phyloP scores from a whole-genome alignment of 2,113 vertebrate genomes.

The Podarcis raffonei region DNA sequence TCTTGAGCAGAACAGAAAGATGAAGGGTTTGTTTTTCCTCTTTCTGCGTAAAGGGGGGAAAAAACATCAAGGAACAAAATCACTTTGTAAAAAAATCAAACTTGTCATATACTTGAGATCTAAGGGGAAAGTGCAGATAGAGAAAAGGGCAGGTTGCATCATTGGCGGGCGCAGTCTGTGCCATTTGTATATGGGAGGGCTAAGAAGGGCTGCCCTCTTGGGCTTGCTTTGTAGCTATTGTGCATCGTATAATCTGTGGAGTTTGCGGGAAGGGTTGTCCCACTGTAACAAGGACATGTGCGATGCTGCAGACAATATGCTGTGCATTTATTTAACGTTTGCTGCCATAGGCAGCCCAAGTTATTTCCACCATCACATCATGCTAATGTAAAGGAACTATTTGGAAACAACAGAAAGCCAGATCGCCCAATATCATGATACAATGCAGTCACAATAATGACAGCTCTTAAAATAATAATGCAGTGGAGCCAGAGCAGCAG shows the following conservation, averaged over 20 bases:
- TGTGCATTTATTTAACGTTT: neutral
- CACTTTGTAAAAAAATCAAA: slow-evolving; percentile 23
- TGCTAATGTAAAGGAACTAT: neutral
- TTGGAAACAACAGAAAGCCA: neutral
- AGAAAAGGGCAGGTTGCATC: neutral
- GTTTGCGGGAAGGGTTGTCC: neutral
- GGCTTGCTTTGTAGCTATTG: too few relatives aligned
- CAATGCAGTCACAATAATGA: neutral
- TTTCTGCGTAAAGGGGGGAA: neutral
- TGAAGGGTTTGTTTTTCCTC: neutral
- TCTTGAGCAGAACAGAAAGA: neutral
- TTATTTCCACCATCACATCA: neutral
- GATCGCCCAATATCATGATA: neutral
- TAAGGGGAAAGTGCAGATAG: slow-evolving; percentile 6
- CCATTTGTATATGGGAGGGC: neutral
- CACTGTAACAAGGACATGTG: neutral
- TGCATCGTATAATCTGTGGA: neutral
- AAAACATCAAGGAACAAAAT: neutral
- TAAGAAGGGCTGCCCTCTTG: neutral
- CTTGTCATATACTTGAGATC: neutral
- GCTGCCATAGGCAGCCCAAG: neutral
- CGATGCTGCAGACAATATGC: neutral
- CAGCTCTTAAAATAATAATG: neutral
- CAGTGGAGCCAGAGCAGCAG: neutral
- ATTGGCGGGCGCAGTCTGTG: neutral